Evolutionary conservation across 2,888 invertebrate genomes (phyloP), one percentile per base, ranked within the genome.

Genomic region (Coleophora flavipennella): DNA sequence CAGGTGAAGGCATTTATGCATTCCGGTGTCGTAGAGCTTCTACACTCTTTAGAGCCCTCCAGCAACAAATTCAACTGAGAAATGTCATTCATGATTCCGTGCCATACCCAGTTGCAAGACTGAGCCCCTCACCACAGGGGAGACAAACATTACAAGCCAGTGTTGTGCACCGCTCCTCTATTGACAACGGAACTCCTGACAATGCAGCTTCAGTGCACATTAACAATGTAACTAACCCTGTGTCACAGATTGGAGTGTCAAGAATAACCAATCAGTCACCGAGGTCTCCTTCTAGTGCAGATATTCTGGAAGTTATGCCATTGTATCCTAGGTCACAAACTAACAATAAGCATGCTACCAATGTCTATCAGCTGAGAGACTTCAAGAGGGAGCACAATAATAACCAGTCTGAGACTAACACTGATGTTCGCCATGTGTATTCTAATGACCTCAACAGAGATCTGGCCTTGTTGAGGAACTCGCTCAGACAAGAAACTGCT

Each of bases 1-100:
- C 96, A 1, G 98, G 98, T 0, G 92, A 94, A 48, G 97, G 97
- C 7, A 95, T 98, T 55, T 98, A 95, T 78, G 96, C 95, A 13
- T 98, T 98, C 73, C 91, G 91, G 53, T 97, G 97, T 68, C 88
- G 90, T 39, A 88, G 93, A 66, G 97, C 97, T 8, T 93, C 95
- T 57, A 86, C 91, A 44, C 85, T 98, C 33, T 97, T 97, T 76
- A 91, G 93, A 57, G 87, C 93, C 57, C 89, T 98, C 38, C 96
- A 96, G 73, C 91, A 91, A 43, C 91, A 92, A 67, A 94, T 96
- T 54, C 92, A 92, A 69, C 87, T 90, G 36, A 83, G 89, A 49
- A 86, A 88, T 66, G 68, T 71, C 9, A 66, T 72, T 31, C 69
- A 73, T 51, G 79, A 80, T 45, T 53, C 84, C 46, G 61, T 72